Base-by-base conservation (phyloP, 2,888 invertebrate species). In the Noctua janthe region DNA sequence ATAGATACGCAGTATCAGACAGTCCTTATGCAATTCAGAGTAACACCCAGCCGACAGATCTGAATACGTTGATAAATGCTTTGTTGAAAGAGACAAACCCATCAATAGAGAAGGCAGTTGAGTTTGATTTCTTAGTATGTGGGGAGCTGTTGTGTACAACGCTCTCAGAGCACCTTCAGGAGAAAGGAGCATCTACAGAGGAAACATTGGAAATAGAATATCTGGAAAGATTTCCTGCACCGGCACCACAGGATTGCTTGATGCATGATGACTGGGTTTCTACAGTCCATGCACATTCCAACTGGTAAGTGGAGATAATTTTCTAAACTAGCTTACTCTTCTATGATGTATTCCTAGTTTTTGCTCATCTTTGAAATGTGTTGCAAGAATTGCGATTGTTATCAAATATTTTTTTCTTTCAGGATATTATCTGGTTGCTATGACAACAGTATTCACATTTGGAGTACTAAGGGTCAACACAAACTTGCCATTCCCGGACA, bases 261-360 rank as follows among this genome's bases (percentile, higher is more conserved):
- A 97, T 99, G 94, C 99, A 99, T 92, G 99, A 99, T 95, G 99
- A 99, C 94, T 99, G 99, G 99, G 99, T 99, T n/a, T 98, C 99
- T 39, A 98, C 99, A 69, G 98, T 99, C 0, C 98, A 98, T 89
- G 97, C 98, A 66, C 96, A 97, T 83, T 97, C 97, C 66, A 98
- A 98, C 92, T 98, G 98, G 98, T 98, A 85, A 89, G 89, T 84
- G 20, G 1, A 71, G 54, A 56, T 2, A 23, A 35, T 3, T 49
- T 74, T 56, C 47, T 39, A 69, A 23, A 64, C 6, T 2, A 49
- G 13, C 39, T 72, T 56, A 23, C 7, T 35, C 3, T 29, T 39
- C 6, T 47, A 13, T 23, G 29, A 6, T n/a, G 13, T 35, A 54
- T 47, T 47, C 8, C 35, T 35, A 11, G 13, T 7, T 23, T 29